Evolutionary conservation across 2,888 invertebrate genomes (phyloP), one percentile per base, ranked within the genome.

Genomic region (Ornithoptera priamus): DNA sequence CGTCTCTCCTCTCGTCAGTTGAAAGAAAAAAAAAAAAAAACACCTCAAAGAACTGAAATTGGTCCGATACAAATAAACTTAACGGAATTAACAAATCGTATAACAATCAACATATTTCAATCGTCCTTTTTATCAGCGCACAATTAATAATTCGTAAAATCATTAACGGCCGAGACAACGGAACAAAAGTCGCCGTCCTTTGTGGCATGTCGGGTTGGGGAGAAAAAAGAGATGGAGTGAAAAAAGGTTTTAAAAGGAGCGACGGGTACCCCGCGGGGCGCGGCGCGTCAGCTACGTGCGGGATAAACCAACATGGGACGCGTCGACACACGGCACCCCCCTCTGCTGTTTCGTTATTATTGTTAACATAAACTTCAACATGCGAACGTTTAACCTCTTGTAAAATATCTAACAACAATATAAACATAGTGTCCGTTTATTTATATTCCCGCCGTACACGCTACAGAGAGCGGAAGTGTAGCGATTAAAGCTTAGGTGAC

Each of bases 71-170:
- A 59, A 67, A 68, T 59, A 71, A 65, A 70, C 42, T 59, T 63
- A 61, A 56, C 69, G 65, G 73, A 77, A 77, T 78, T 75, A 79
- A 84, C 84, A 84, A 85, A 85, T 83, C 81, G 81, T 80, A 79
- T 75, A 78, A 80, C 85, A 79, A 85, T 85, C 83, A 85, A 84
- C 87, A 90, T 89, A 88, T 89, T 88, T 90, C 88, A 90, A 90
- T 90, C 87, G 84, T 7, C 39, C 77, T 86, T 88, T 87, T 86
- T 88, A 88, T 87, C 85, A 79, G 79, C 75, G 82, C 81, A 88
- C 89, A 89, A 92, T 92, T 92, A 92, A 92, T 92, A 92, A 90
- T 89, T 85, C 90, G 89, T 90, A 88, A 90, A 90, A 91, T 92
- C 92, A 92, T 92, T 92, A 92, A 90, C 86, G 82, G 84, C 81